Base-by-base conservation (phyloP, 1,140 invertebrate genomes). In the Cydia pomonella region DNA sequence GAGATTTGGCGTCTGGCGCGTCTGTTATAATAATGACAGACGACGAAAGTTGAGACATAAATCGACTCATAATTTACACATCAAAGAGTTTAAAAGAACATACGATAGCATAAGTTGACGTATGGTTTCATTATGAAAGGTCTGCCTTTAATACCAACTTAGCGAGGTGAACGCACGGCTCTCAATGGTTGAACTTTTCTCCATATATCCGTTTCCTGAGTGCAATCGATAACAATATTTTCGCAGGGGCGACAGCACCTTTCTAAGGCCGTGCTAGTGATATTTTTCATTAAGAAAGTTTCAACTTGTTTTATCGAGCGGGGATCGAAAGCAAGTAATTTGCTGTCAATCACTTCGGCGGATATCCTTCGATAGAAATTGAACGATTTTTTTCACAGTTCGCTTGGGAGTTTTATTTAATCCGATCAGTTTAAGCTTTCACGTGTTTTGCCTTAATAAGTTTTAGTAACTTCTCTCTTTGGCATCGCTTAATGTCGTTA, bases 151-250 rank as follows among this genome's bases (percentile, higher is more conserved):
- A 53, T 53, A 53, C 18, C 18, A 12, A 59, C 18, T 59, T 59
- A 59, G 47, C 21, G 53, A 80, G 82, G 80, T 84, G 80, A 84
- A 82, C 78, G 80, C 53, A 77, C 77, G 72, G 44, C 66, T 27
- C 29, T 72, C 79, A 77, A 76, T 75, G 76, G 18, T 81, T 77
- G 76, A 82, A 81, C 77, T 82, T 80, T 76, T 79, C 78, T 81
- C 69, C 21, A 77, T 77, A 80, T 81, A 83, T 85, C 79, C 81
- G 74, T 44, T 79, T 80, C 78, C 79, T 78, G 74, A 71, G 71
- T 38, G 18, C 76, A 83, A 82, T 86, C 83, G 82, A 87, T 85
- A 81, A 80, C 79, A 83, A 84, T 79, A 85, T 82, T 83, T 83
- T 75, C 76, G 64, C 7, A 33, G 59, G 72, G 73, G 76, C 79